These are phyloP conservation scores for Tolmerus cingulatus DNA, from an alignment of 2,888 invertebrate genomes.

Conservation along the genomic window DNA sequence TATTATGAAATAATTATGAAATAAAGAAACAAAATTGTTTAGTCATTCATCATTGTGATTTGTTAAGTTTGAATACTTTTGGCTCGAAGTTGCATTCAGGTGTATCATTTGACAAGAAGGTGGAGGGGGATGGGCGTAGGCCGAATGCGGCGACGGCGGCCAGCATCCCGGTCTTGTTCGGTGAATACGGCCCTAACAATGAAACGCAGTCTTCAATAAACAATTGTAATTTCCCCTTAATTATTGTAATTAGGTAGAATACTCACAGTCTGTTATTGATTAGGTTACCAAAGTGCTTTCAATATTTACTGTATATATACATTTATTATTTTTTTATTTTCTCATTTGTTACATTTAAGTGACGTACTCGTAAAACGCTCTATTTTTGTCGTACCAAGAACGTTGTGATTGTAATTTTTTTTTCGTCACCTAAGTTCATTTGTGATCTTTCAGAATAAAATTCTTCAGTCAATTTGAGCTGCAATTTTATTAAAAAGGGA, in stretches of 20 bases:
- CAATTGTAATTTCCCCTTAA: background rate
- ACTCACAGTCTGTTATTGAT: background rate
- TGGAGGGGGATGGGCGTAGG: background rate
- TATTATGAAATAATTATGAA: background rate
- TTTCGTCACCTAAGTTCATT: background rate
- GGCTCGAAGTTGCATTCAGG: background rate
- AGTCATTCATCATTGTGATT: background rate
- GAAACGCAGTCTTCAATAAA: background rate
- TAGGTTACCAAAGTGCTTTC: background rate
- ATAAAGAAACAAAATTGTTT: background rate
- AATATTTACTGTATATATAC: background rate
- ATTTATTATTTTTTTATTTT: background rate
- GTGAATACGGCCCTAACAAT: background rate
- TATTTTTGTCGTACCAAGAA: background rate
- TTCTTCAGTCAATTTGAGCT: constrained; percentile 7
- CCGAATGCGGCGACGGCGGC: background rate
- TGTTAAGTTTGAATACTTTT: background rate
- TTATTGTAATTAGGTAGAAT: background rate
- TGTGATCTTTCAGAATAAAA: background rate
- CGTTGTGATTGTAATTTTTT: background rate
- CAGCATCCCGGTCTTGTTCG: background rate
- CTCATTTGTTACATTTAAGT: background rate
- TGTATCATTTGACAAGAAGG: background rate
- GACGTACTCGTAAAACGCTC: background rate
- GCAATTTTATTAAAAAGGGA: constrained; percentile 10